A percentile compares a stretch with the other conserved stretches of the same genome.
Evolutionary conservation across 1,140 invertebrate genomes (phyloP).

Genomic region (Drosophila ercepeae): DNA sequence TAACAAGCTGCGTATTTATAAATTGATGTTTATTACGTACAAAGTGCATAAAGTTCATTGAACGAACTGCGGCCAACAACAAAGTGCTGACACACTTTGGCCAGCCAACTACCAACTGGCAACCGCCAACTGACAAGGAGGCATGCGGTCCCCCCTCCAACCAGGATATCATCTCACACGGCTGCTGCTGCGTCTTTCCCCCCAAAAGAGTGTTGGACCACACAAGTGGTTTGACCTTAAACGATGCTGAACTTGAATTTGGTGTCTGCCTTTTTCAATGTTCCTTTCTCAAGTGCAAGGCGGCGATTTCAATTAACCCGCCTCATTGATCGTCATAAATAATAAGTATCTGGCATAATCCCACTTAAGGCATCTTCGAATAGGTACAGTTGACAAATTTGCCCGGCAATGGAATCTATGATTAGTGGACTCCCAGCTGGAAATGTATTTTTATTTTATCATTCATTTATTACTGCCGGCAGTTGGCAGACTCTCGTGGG

Average conservation of each 20-base stretch:
- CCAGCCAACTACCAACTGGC: conserved; percentile 48
- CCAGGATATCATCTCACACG: background rate
- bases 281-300: conserved; percentile 47
- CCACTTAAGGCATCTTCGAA: conserved; percentile 21
- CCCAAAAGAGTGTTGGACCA: conserved; percentile 38
- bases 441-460: conserved; percentile 1
- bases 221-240: conserved; percentile 80
- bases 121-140: conserved; percentile 57
- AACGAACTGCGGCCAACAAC: conserved; percentile 39
- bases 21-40: conserved; percentile 72
- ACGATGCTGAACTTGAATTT: conserved; percentile 68
- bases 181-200: background rate
- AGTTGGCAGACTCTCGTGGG: conserved; percentile 2
- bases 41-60: conserved; percentile 71
- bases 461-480: conserved; percentile 2
- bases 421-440: conserved; percentile 20
- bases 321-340: conserved; percentile 22
- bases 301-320: conserved; percentile 43
- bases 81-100: conserved; percentile 77
- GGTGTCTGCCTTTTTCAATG: conserved; percentile 19
- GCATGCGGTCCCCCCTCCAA: conserved; percentile 15
- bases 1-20: conserved; percentile 70
- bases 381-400: conserved; percentile 33
- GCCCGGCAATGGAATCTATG: conserved; percentile 34
- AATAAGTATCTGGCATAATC: conserved; percentile 13